Conservation (phyloP, 2,888 invertebrate genomes). For the Platycheirus albimanus region DNA sequence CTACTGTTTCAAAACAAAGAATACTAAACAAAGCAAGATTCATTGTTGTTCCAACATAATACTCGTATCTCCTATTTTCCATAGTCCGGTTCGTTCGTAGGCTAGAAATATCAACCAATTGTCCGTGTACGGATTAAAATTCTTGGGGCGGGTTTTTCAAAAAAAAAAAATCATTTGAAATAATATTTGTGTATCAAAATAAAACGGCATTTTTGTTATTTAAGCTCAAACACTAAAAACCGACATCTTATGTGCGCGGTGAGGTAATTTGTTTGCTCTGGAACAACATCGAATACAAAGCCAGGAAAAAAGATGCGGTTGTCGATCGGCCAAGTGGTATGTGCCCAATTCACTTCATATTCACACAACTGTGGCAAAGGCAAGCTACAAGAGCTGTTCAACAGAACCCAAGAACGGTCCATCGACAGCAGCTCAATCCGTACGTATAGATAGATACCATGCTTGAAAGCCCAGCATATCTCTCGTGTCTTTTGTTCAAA, state of each 20-base stretch:
- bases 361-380: conserved; percentile 28
- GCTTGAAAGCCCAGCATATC: conserved; percentile 4
- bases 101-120: conserved; percentile 23
- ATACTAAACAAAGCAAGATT: conserved; percentile 37
- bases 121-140: conserved; percentile 28
- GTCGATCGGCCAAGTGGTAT: conserved; percentile 59
- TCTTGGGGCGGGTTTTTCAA: conserved; percentile 12
- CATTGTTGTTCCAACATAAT: conserved; percentile 46
- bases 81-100: background rate
- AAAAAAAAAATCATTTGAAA: conserved; percentile 12
- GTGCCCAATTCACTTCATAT: conserved; percentile 58
- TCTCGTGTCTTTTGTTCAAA: conserved; percentile 21
- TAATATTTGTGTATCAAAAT: conserved; percentile 62
- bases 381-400: conserved; percentile 3
- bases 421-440: conserved; percentile 45
- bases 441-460: background rate
- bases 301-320: conserved; percentile 55
- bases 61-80: conserved; percentile 39
- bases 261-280: conserved; percentile 70
- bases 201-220: conserved; percentile 49
- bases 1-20: conserved; percentile 20
- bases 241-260: conserved; percentile 45
- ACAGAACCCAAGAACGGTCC: conserved; percentile 10
- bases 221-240: conserved; percentile 19
- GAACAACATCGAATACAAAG: conserved; percentile 48